Conservation (phyloP, 2,797 vertebrate genomes). For the Trichosurus vulpecula region DNA sequence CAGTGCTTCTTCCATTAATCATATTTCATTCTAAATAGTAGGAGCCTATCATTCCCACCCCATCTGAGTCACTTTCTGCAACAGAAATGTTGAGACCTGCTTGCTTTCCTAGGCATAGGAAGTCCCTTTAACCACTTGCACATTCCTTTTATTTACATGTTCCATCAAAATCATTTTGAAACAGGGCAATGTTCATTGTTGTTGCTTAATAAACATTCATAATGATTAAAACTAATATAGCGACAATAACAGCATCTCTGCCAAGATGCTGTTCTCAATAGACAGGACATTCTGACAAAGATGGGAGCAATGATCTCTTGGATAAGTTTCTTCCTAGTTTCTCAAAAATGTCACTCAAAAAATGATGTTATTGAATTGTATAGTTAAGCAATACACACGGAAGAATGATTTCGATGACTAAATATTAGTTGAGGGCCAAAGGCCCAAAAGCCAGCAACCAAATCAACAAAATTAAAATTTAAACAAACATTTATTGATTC, state of each 20-base stretch:
- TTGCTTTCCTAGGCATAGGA: not conserved
- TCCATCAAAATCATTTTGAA: not conserved
- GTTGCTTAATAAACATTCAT: not conserved
- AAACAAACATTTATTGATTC: not conserved
- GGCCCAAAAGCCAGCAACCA: not conserved
- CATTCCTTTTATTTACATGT: slow-evolving; percentile 9
- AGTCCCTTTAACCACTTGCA: not conserved
- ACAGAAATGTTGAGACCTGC: not conserved
- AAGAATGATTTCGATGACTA: not conserved
- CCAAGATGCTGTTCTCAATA: not conserved
- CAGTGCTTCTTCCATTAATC: not conserved
- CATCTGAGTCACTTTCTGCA: not conserved
- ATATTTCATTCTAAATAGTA: not conserved
- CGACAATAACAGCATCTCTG: not conserved
- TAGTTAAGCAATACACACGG: not conserved
- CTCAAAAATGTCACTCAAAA: not conserved
- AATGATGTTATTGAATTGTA: not conserved
- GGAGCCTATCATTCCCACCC: not conserved
- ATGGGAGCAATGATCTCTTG: not conserved
- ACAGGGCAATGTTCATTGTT: not conserved
- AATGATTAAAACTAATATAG: not conserved
- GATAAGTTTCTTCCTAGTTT: not conserved
- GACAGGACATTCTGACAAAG: not conserved
- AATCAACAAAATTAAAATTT: not conserved
- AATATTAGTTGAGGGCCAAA: not conserved